Conservation (phyloP, 2,888 invertebrate genomes). For the Pseudococcus longispinus region DNA sequence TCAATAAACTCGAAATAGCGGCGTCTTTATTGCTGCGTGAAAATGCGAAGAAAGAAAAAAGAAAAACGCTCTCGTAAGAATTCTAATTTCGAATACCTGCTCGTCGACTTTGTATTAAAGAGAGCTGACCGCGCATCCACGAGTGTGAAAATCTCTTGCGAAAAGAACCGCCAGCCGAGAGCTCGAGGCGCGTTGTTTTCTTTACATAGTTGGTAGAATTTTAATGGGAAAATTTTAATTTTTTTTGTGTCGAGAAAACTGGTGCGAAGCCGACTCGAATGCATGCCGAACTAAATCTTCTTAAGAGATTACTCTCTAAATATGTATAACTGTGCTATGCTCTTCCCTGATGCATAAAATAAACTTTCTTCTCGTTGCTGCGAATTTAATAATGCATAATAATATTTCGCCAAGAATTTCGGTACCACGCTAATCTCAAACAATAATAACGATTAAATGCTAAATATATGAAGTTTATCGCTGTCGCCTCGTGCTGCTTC, state of each 20-base stretch:
- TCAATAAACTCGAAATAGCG: neutral
- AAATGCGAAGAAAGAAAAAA: neutral
- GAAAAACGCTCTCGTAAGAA: neutral
- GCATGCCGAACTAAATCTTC: conserved; percentile 29
- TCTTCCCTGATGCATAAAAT: conserved; percentile 40
- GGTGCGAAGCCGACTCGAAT: conserved; percentile 5
- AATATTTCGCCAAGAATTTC: conserved; percentile 38
- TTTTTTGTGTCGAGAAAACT: neutral
- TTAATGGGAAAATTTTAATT: conserved; percentile 32
- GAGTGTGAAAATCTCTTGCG: neutral
- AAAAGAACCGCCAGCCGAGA: neutral
- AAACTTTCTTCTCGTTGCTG: conserved; percentile 30
- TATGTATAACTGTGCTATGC: conserved; percentile 39
- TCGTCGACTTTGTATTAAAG: neutral
- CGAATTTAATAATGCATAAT: conserved; percentile 41
- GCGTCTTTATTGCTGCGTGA: conserved; percentile 1
- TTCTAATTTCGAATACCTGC: conserved; percentile 8
- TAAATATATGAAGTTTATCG: conserved; percentile 30
- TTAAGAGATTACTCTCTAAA: conserved; percentile 43
- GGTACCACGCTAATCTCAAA: conserved; percentile 30
- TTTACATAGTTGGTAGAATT: neutral
- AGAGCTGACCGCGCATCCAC: neutral
- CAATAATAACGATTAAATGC: conserved; percentile 45
- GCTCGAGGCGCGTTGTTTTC: neutral
- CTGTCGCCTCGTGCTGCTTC: neutral